Evolutionary conservation across 2,797 vertebrate genomes (phyloP), one percentile per base, ranked within the genome.

Genomic region (Chrysocyon brachyurus): DNA sequence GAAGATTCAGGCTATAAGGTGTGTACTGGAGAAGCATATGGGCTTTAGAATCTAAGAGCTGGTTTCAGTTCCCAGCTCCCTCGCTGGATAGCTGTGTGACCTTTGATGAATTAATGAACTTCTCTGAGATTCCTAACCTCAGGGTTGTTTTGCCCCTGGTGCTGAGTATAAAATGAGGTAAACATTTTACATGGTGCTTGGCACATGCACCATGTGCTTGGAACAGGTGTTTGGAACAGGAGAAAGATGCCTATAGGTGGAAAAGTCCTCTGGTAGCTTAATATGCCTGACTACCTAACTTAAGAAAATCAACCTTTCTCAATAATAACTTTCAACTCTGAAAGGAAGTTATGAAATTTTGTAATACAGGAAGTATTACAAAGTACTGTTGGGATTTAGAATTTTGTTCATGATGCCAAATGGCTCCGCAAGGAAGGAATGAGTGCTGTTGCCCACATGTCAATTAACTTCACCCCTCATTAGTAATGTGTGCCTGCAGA

Each of bases 401-500:
- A 75, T 96, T 88, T 89, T 94, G 63, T 86, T 95, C 91, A 92
- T 57, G 91, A 81, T 36, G 28, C 14, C 3, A 57, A 89, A 15
- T 31, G 52, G 63, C 81, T 75, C 63, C 83, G 28, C 49, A 81
- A 87, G 57, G 26, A 46, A 96, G 92, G 75, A 94, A 31, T 93
- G 22, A 33, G 36, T 70, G 57, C 33, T 0, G 0, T 86, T 61
- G 94, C 79, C 57, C 64, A 70, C 40, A 92, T 28, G 61, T 49
- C 36, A 87, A 61, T 91, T 82, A 95, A 33, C 70, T 85, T 94
- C 64, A 63, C 82, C 91, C 64, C 49, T 84, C 89, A 85, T 95
- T 93, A 93, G 91, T 31, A 85, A 78, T 14, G 54, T 54, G 86
- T 78, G 83, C 86, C 94, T 78, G 56, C 68, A 93, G 96, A 93